phyloP scores from a whole-genome alignment of 1,140 invertebrate species.

The Cydia pomonella region DNA sequence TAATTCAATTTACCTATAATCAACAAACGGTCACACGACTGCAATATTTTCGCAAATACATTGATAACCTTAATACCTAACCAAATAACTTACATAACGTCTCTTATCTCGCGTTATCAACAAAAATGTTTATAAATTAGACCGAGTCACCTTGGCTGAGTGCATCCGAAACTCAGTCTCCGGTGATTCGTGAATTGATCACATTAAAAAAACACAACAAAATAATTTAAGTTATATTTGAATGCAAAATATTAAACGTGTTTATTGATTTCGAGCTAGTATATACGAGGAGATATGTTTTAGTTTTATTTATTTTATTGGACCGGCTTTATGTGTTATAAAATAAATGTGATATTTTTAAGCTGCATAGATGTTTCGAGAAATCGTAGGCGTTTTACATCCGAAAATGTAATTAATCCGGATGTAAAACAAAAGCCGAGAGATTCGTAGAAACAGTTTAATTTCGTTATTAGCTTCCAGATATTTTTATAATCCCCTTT shows the following conservation, averaged over 20 bases:
- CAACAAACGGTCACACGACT: neutral
- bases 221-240: neutral
- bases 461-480: neutral
- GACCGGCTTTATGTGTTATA: too few relatives aligned
- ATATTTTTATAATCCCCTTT: neutral
- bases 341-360: neutral
- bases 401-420: neutral
- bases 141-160: constrained; percentile 53
- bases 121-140: constrained; percentile 36
- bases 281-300: too few relatives aligned
- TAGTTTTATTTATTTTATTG: too few relatives aligned
- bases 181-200: neutral
- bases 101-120: constrained; percentile 7
- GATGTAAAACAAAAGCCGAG: neutral
- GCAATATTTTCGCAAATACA: neutral
- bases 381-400: neutral
- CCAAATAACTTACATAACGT: constrained; percentile 9
- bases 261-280: too few relatives aligned
- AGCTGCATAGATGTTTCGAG: neutral
- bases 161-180: constrained; percentile 1
- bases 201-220: neutral
- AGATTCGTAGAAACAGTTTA: neutral
- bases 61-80: constrained; percentile 14
- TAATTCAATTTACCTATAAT: neutral
- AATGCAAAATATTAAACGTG: neutral